phyloP scores from a whole-genome alignment of 2,797 vertebrate genomes.

The Hirundo rustica region DNA sequence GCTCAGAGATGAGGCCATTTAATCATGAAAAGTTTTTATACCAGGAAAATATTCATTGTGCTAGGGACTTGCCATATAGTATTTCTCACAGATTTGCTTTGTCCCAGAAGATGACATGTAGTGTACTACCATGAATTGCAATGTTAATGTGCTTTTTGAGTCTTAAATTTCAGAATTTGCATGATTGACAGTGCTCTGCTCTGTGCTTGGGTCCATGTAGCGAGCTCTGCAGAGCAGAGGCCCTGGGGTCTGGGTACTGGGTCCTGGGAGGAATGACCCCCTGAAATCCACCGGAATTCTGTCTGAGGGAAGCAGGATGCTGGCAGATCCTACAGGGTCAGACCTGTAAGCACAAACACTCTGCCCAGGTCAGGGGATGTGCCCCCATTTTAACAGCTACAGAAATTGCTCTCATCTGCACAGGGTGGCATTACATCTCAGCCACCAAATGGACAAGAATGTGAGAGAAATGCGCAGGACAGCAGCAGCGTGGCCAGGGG shows the following conservation, averaged over 20 bases:
- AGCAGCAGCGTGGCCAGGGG: not conserved
- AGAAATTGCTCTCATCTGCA: not conserved
- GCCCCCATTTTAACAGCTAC: not conserved
- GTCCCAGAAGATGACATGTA: not conserved
- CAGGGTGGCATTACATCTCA: not conserved
- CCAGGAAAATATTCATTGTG: slow-evolving; percentile 29
- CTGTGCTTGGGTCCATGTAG: not conserved
- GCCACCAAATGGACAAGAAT: not conserved
- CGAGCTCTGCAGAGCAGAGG: not conserved
- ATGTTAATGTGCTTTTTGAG: not conserved
- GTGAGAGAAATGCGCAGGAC: not conserved
- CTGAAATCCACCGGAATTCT: not conserved
- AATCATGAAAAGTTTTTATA: slow-evolving; percentile 27
- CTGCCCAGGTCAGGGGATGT: not conserved
- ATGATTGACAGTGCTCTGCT: not conserved
- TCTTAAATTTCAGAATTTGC: not conserved
- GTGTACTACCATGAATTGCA: not conserved
- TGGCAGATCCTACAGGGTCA: not conserved
- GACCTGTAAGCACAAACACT: not conserved
- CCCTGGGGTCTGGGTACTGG: not conserved
- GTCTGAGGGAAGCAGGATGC: not conserved
- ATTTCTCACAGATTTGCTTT: slow-evolving; percentile 14
- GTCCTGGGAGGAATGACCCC: not conserved
- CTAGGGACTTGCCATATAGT: not conserved
- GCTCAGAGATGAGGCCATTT: slow-evolving; percentile 20